Conservation (phyloP, 2,888 invertebrate species). For the Eupithecia abbreviata region DNA sequence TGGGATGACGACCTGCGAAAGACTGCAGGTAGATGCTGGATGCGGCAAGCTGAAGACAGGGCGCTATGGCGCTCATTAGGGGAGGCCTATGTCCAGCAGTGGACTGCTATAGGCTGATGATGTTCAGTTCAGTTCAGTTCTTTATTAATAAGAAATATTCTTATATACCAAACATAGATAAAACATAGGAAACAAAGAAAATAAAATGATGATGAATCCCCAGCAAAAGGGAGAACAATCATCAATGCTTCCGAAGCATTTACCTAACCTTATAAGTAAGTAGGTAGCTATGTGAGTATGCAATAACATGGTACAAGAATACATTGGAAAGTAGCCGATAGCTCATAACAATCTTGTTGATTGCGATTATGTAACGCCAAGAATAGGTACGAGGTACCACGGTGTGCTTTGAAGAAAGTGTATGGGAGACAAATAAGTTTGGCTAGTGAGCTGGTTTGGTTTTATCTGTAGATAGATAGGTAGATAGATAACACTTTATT, state of each 20-base stretch:
- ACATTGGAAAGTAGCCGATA: constrained; percentile 43
- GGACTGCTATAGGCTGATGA: no score
- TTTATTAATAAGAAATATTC: no score
- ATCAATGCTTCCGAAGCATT: background rate
- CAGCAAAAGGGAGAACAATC: background rate
- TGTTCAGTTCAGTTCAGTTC: no score
- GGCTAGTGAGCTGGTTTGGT: background rate
- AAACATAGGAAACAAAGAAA: no score
- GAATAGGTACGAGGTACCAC: constrained; percentile 3
- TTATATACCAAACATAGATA: no score
- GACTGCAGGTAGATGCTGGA: no score
- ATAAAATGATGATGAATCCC: no score
- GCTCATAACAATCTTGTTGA: constrained; percentile 33
- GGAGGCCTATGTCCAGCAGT: no score
- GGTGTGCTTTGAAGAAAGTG: constrained; percentile 29
- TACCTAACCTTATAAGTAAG: background rate
- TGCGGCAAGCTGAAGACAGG: no score
- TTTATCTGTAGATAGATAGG: background rate
- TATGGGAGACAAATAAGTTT: constrained; percentile 8
- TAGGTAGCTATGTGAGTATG: background rate
- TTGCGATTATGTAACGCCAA: constrained; percentile 30
- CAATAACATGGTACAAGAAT: constrained; percentile 15
- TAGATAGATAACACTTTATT: background rate
- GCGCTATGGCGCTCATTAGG: no score
- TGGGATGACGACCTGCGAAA: no score